Conservation (phyloP, 2,113 vertebrate species). For the Sminthopsis crassicaudata region DNA sequence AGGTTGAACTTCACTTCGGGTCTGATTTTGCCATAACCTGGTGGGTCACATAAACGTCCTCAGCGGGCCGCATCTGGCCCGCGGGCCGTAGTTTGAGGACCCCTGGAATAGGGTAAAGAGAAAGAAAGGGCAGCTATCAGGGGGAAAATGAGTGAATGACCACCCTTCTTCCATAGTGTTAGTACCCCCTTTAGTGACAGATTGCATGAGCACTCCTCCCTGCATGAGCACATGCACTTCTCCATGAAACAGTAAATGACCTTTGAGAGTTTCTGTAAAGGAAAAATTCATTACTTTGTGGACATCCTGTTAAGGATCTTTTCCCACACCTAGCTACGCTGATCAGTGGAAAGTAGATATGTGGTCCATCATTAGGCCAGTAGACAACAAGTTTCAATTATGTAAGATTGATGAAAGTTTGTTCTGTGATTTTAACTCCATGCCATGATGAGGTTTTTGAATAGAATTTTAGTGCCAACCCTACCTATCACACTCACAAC, state of each 20-base stretch:
- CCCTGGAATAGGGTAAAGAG: no score
- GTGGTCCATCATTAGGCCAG: not conserved
- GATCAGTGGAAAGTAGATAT: not conserved
- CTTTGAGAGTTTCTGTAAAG: not conserved
- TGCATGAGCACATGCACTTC: not conserved
- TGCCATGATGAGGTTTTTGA: not conserved
- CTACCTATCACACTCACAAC: not conserved
- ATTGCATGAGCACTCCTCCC: not conserved
- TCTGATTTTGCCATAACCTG: no score
- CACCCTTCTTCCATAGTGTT: not conserved
- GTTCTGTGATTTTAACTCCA: not conserved
- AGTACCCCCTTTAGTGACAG: not conserved
- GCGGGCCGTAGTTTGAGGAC: no score
- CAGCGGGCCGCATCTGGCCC: no score
- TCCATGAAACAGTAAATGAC: not conserved
- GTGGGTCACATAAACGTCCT: no score
- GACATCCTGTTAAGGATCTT: not conserved
- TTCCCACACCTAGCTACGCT: not conserved
- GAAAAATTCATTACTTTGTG: not conserved
- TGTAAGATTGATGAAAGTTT: not conserved
- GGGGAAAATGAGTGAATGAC: constrained; percentile 21
- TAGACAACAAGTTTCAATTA: not conserved
- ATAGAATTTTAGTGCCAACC: not conserved
- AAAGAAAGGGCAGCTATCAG: constrained; percentile 42
- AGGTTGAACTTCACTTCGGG: no score